phyloP scores from a whole-genome alignment of 2,113 vertebrate genomes.

The Trogon melanurus region DNA sequence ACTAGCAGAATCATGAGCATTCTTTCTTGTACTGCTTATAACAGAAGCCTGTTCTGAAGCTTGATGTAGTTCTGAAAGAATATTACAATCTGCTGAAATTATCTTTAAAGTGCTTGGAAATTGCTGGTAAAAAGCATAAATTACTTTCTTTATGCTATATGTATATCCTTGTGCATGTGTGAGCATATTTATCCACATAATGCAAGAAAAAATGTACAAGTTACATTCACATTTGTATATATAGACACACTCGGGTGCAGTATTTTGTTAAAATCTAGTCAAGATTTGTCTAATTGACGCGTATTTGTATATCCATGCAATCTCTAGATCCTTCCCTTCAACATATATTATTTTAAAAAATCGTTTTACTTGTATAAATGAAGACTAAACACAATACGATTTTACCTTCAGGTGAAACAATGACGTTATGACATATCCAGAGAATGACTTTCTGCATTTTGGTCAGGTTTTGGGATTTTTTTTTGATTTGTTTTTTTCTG shows the following conservation, averaged over 20 bases:
- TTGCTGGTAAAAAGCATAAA: not conserved
- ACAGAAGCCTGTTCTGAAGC: conserved; percentile 35
- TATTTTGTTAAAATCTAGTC: not conserved
- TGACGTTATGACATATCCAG: not conserved
- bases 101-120: conserved; percentile 26
- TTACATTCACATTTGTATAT: not conserved
- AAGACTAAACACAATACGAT: not conserved
- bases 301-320: not conserved
- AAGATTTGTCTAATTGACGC: not conserved
- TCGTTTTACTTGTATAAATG: not conserved
- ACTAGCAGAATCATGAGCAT: not conserved
- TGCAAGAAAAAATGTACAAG: not conserved
- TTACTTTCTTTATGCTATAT: not conserved
- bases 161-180: conserved; percentile 2
- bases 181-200: not conserved
- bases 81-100: conserved; percentile 28
- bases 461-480: conserved; percentile 17
- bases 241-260: not conserved
- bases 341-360: not conserved
- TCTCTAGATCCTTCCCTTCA: not conserved
- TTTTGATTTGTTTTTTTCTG: not conserved
- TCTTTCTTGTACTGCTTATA: conserved; percentile 23
- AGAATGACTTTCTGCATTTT: conserved; percentile 41
- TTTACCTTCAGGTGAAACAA: conserved; percentile 11
- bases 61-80: conserved; percentile 9